These are phyloP conservation scores for Gorsachius magnificus DNA, from an alignment of 2,797 vertebrate species.

Conservation along the genomic window DNA sequence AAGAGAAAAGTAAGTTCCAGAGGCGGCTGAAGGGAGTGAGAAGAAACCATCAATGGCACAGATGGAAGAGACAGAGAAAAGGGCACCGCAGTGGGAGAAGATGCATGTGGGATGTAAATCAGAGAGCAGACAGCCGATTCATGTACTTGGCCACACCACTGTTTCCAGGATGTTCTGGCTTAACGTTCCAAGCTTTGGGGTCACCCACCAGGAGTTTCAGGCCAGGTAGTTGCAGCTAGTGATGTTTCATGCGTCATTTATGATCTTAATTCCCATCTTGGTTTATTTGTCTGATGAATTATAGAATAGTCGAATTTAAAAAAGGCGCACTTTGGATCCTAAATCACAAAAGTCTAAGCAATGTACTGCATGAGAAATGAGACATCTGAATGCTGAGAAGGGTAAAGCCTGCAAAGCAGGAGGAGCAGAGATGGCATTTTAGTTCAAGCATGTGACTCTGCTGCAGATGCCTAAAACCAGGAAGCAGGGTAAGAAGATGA, in stretches of 20 bases:
- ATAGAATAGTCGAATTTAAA: background rate
- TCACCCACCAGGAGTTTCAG: background rate
- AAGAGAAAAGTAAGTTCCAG: background rate
- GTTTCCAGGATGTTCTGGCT: background rate
- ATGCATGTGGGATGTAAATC: background rate
- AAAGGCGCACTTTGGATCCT: rapidly evolving
- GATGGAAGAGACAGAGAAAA: background rate
- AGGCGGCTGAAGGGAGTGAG: background rate
- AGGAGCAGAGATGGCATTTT: background rate
- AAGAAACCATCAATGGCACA: background rate
- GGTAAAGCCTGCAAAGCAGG: background rate
- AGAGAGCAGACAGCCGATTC: background rate
- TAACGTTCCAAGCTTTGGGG: background rate
- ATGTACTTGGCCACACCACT: background rate
- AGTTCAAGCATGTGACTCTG: background rate
- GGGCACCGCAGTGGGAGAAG: background rate
- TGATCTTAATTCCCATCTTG: background rate
- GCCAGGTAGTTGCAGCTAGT: background rate
- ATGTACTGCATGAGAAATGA: background rate
- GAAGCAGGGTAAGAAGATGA: background rate
- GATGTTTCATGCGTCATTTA: background rate
- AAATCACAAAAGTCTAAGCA: background rate
- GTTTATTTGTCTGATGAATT: background rate
- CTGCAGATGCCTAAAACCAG: slow-evolving; percentile 6
- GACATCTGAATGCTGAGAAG: background rate